phyloP scores from a whole-genome alignment of 2,888 invertebrate species.

The Ochlodes sylvanus region DNA sequence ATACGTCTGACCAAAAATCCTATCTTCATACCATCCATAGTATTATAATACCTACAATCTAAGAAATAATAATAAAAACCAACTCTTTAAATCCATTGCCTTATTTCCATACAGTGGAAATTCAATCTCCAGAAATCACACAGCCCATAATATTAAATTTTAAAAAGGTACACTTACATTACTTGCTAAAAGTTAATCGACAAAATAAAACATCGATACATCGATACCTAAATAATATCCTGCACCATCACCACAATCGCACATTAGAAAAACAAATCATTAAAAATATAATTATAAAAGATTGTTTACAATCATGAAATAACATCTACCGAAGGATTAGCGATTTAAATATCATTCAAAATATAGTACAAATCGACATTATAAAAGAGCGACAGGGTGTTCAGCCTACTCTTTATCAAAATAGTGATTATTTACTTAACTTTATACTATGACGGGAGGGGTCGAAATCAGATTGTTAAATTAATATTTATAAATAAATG shows the following conservation, averaged over 20 bases:
- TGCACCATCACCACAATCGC: not conserved
- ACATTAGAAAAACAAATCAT: not conserved
- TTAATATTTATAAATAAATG: not conserved
- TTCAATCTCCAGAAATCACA: slow-evolving; percentile 25
- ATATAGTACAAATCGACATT: slow-evolving; percentile 2
- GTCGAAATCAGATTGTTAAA: slow-evolving; percentile 10
- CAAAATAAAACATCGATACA: slow-evolving; percentile 1
- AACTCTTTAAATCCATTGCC: slow-evolving; percentile 12
- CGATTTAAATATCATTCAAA: slow-evolving; percentile 1
- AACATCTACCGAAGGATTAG: not conserved
- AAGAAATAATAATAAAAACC: slow-evolving; percentile 14
- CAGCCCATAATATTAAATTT: slow-evolving; percentile 16
- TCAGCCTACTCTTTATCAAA: slow-evolving; percentile 31
- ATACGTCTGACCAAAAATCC: slow-evolving; percentile 8
- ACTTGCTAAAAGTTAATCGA: slow-evolving; percentile 8
- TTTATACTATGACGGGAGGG: slow-evolving; percentile 13
- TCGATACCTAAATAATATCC: not conserved
- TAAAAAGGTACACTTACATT: slow-evolving; percentile 1
- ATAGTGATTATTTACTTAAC: slow-evolving; percentile 28
- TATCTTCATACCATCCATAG: slow-evolving; percentile 10
- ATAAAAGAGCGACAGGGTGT: slow-evolving; percentile 17
- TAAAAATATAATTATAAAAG: slow-evolving; percentile 5
- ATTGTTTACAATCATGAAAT: slow-evolving; percentile 19
- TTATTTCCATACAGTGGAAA: slow-evolving; percentile 27
- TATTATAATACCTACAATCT: slow-evolving; percentile 5